These are phyloP conservation scores for Hassar affinis DNA, from an alignment of 2,113 vertebrate species.

Conservation along the genomic window DNA sequence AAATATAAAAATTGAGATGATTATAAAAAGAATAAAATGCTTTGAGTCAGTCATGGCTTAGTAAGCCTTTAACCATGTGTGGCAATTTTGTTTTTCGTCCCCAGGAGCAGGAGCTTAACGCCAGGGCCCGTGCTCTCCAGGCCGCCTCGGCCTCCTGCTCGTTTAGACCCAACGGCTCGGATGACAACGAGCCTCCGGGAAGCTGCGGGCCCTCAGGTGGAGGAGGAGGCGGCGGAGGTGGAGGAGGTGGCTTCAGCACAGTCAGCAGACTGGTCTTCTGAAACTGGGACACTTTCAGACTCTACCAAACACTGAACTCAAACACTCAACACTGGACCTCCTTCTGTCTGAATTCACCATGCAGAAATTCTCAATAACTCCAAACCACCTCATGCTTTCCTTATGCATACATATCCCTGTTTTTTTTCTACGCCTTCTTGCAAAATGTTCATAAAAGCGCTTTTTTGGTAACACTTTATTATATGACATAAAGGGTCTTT, in stretches of 20 bases:
- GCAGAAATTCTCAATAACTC: constrained; percentile 19
- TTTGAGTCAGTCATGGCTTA: no score
- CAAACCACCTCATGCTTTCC: constrained; percentile 40
- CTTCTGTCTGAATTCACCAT: constrained; percentile 9
- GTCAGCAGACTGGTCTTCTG: constrained; percentile 93
- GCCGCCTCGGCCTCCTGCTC: constrained; percentile 90
- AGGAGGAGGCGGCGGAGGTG: constrained; percentile 84
- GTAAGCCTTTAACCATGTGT: not conserved
- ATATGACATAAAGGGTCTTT: not conserved
- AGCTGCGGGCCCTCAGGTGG: constrained; percentile 94
- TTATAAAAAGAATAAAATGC: no score
- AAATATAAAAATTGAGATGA: no score
- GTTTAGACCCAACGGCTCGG: constrained; percentile 92
- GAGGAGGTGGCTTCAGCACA: constrained; percentile 86
- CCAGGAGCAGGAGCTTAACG: constrained; percentile 84
- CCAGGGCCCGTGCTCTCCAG: constrained; percentile 90
- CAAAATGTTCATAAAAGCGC: constrained; percentile 46
- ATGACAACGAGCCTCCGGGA: constrained; percentile 95
- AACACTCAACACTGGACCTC: constrained; percentile 21
- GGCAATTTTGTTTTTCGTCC: not conserved
- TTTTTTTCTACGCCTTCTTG: constrained; percentile 39
- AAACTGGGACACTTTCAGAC: constrained; percentile 52
- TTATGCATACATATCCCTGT: constrained; percentile 56
- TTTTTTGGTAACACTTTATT: constrained; percentile 15
- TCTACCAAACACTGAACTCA: constrained; percentile 31